These are phyloP conservation scores for Sebastes jordani DNA, from an alignment of 2,797 vertebrate species.

Conservation along the genomic window DNA sequence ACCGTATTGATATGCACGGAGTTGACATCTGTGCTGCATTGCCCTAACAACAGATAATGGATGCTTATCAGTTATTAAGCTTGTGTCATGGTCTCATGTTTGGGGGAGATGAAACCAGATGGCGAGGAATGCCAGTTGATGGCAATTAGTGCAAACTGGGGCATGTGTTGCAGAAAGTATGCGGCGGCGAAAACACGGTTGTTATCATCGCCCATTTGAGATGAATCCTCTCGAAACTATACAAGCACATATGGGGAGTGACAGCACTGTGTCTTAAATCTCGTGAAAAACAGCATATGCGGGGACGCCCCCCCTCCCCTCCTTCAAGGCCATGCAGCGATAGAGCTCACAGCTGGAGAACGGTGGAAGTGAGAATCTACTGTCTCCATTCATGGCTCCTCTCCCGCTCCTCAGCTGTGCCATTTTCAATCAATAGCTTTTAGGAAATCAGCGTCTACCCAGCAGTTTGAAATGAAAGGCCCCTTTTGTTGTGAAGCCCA, in stretches of 20 bases:
- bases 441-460: conserved; percentile 73
- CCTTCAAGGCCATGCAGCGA: conserved; percentile 48
- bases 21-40: conserved; percentile 49
- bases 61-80: conserved; percentile 45
- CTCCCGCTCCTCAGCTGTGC: conserved; percentile 73
- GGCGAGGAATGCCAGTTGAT: conserved; percentile 54
- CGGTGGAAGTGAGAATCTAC: conserved; percentile 59
- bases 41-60: conserved; percentile 32
- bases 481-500: conserved; percentile 66
- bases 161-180: conserved; percentile 28
- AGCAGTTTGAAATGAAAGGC: conserved; percentile 75
- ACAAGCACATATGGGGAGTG: conserved; percentile 32
- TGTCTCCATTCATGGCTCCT: conserved; percentile 69
- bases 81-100: conserved; percentile 32
- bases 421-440: conserved; percentile 77
- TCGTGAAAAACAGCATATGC: conserved; percentile 35
- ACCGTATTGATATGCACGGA: conserved; percentile 46
- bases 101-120: conserved; percentile 59
- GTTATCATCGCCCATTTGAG: conserved; percentile 36
- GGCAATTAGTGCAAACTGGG: conserved; percentile 52
- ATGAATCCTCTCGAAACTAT: conserved; percentile 41
- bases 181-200: conserved; percentile 4
- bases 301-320: conserved; percentile 13
- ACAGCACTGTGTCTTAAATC: conserved; percentile 49
- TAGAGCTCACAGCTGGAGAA: conserved; percentile 74